These are phyloP conservation scores for Elachura formosa DNA, from an alignment of 2,113 vertebrate genomes.

Conservation along the genomic window DNA sequence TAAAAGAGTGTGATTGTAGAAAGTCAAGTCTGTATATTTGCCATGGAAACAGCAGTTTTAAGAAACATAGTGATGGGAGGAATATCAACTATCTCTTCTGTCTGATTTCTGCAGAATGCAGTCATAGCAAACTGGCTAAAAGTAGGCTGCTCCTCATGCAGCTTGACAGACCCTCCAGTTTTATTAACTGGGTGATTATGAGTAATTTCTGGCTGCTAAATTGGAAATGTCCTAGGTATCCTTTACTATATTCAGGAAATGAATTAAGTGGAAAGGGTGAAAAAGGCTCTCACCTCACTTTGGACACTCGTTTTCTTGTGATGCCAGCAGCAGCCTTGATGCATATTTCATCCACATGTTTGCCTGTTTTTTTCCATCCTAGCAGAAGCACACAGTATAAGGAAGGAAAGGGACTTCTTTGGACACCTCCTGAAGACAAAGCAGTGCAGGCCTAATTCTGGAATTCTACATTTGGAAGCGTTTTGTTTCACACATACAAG, in stretches of 20 bases:
- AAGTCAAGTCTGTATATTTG: neutral
- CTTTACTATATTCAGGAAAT: neutral
- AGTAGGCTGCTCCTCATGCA: neutral
- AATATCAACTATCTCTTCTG: neutral
- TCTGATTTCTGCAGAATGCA: neutral
- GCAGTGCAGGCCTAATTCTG: neutral
- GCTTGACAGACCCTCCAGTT: neutral
- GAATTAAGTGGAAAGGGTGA: neutral
- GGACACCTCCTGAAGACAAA: neutral
- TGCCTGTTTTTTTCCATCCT: neutral
- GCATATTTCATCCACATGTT: neutral
- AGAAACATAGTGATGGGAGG: neutral
- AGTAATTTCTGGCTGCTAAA: neutral
- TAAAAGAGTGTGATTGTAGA: neutral
- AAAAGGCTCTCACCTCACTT: neutral
- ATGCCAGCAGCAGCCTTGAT: neutral
- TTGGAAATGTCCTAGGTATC: neutral
- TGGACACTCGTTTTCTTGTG: neutral
- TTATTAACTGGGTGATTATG: neutral
- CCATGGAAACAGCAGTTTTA: constrained; percentile 48
- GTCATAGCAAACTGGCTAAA: neutral
- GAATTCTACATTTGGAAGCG: neutral
- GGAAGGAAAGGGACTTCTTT: neutral
- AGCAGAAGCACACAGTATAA: neutral
- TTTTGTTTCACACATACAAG: neutral